A percentile compares a stretch with the other conserved stretches of the same genome.
phyloP scores from a whole-genome alignment of 2,888 invertebrate genomes.

The Ophioninae sp. region DNA sequence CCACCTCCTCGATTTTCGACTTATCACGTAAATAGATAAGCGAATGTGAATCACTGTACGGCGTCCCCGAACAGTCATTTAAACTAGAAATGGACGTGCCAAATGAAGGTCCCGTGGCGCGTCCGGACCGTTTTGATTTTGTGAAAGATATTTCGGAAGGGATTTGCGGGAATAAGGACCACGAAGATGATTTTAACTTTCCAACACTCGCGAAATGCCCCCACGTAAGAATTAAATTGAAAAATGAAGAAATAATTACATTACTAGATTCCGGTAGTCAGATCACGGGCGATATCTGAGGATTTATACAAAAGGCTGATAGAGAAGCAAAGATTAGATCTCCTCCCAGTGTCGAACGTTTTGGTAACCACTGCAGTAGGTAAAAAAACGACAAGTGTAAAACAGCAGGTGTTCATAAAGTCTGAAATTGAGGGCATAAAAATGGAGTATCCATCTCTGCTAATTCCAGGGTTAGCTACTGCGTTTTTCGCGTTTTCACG shows the following conservation, averaged over 20 bases:
- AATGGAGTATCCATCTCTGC: constrained; percentile 1
- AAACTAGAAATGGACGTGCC: background rate
- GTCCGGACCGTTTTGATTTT: constrained; percentile 11
- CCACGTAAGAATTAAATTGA: constrained; percentile 4
- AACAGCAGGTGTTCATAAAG: constrained; percentile 13
- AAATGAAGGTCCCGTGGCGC: background rate
- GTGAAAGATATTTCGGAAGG: background rate
- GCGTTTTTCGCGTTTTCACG: too few relatives aligned
- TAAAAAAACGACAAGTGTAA: constrained; percentile 37
- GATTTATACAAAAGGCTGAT: constrained; percentile 26
- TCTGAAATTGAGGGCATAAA: background rate
- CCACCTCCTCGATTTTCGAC: background rate
- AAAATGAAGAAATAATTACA: background rate
- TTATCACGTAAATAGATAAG: background rate
- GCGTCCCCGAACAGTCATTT: background rate
- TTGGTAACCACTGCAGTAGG: constrained; percentile 36
- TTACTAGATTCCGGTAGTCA: constrained; percentile 7
- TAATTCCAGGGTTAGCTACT: background rate
- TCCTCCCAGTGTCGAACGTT: constrained; percentile 39
- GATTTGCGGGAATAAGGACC: background rate
- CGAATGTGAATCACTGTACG: background rate
- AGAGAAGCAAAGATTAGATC: background rate
- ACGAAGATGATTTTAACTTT: background rate
- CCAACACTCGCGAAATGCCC: constrained; percentile 6
- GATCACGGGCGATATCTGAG: constrained; percentile 25